A percentile compares a stretch with the other conserved stretches of the same genome.
Conservation (phyloP, 1,140 invertebrate genomes). For the Euglossa dilemma region DNA sequence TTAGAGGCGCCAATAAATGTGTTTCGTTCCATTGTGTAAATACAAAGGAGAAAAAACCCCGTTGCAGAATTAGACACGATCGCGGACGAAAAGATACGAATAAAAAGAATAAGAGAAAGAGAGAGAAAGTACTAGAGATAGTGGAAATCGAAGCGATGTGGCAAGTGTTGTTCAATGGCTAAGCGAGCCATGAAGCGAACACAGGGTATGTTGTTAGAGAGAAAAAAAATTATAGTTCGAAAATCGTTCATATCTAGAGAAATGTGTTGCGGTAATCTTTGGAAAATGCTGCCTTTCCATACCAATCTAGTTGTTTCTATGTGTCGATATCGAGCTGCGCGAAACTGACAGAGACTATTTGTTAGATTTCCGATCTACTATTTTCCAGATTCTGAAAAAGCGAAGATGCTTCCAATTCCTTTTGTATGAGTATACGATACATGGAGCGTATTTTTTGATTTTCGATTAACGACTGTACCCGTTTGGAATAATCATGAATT, state of each 20-base stretch:
- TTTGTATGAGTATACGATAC: background rate
- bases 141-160: background rate
- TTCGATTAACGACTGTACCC: background rate
- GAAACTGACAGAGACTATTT: slow-evolving; percentile 9
- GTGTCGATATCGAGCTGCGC: background rate
- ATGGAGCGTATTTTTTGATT: slow-evolving; percentile 2
- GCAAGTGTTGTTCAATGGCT: slow-evolving; percentile 3
- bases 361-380: background rate
- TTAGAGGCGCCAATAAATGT: slow-evolving; percentile 53
- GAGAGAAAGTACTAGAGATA: background rate
- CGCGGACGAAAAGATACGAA: background rate
- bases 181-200: slow-evolving; percentile 3
- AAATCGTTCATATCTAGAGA: slow-evolving; percentile 44
- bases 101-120: background rate
- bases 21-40: slow-evolving; percentile 59
- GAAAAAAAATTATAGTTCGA: slow-evolving; percentile 4
- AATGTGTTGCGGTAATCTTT: slow-evolving; percentile 48
- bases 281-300: slow-evolving; percentile 44
- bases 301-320: slow-evolving; percentile 2
- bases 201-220: slow-evolving; percentile 41
- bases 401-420: background rate
- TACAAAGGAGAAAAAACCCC: slow-evolving; percentile 33
- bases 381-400: background rate
- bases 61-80: background rate
- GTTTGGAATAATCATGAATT: slow-evolving; percentile 1